Base-by-base conservation (phyloP, 2,888 invertebrate genomes). In the Yponomeuta evonymella region DNA sequence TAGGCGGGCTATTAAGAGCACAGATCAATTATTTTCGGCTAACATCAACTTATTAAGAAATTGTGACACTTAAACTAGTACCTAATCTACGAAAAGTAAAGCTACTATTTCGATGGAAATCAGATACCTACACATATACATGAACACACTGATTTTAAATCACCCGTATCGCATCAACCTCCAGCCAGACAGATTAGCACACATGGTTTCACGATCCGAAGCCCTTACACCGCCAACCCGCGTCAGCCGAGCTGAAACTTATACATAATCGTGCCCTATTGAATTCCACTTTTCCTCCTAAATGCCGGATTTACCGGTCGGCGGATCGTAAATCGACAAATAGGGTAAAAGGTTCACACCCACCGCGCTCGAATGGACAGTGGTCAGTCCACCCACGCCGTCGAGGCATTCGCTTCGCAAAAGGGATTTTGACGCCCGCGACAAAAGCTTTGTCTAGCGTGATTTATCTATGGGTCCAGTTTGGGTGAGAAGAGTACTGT, bases 301-400 rank as follows among this genome's bases (percentile, higher is more conserved):
- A 85, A 74, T 72, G 77, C 77, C 74, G 74, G 72, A 75, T 74
- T 72, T 75, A 75, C 51, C 51, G 51, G 76, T 79, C 79, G 75
- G 74, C 80, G 79, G 79, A 66, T 69, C 70, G 67, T 67, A 70
- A 78, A 73, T 75, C 75, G 78, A 77, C 77, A 78, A 77, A 77
- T 75, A 74, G 71, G 75, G 63, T 58, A 70, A 74, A 74, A 73
- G 73, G 75, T 87, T 89, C 86, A 82, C 91, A 83, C 90, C 89
- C 90, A 86, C 75, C 79, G 70, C 76, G 63, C 80, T 82, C 77
- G 76, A 90, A 78, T 88, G 91, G 91, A 89, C 91, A 90, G 76
- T 89, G 90, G 91, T 91, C 90, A 91, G 76, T 68, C n/a, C 23
- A 65, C 65, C 29, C 65, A 65, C 65, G 33, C 23, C 10, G 23